Conservation (phyloP, 92 coral and sea anemone species). For the Heteractis magnifica region DNA sequence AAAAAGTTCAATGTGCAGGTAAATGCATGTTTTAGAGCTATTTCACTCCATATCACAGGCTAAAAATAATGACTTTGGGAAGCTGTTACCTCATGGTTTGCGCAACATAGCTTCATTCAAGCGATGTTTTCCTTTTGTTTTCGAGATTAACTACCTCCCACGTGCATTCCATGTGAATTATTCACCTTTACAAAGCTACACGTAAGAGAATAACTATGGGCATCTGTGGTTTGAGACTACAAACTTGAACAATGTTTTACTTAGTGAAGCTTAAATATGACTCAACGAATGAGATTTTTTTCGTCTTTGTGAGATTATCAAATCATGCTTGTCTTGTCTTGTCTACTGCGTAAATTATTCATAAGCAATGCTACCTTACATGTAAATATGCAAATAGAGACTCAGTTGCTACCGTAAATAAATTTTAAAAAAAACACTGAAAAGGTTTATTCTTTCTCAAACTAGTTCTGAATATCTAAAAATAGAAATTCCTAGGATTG, state of each 20-base stretch:
- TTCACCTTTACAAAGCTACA: not conserved
- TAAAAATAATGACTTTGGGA: not conserved
- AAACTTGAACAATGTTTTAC: not conserved
- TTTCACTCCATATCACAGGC: not conserved
- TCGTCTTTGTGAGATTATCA: too few species aligned
- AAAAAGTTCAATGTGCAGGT: slow-evolving; percentile 77
- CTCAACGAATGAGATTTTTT: too few species aligned
- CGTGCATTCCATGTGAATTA: slow-evolving; percentile 21
- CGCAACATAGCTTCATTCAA: not conserved
- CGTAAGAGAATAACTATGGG: not conserved
- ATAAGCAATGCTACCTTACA: too few species aligned
- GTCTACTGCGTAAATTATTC: too few species aligned
- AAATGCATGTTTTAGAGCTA: slow-evolving; percentile 28
- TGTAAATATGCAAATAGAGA: too few species aligned
- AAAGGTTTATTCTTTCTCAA: too few species aligned
- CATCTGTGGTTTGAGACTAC: not conserved
- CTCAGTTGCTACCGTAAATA: too few species aligned
- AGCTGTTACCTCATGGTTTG: not conserved
- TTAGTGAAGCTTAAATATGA: too few species aligned
- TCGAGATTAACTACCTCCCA: not conserved
- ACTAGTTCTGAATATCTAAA: too few species aligned
- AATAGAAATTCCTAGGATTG: too few species aligned
- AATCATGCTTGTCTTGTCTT: too few species aligned
- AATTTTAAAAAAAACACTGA: too few species aligned
- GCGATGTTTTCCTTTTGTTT: not conserved